Evolutionary conservation across 2,888 invertebrate species (phyloP).

Genomic region (Autographa pulchrina): DNA sequence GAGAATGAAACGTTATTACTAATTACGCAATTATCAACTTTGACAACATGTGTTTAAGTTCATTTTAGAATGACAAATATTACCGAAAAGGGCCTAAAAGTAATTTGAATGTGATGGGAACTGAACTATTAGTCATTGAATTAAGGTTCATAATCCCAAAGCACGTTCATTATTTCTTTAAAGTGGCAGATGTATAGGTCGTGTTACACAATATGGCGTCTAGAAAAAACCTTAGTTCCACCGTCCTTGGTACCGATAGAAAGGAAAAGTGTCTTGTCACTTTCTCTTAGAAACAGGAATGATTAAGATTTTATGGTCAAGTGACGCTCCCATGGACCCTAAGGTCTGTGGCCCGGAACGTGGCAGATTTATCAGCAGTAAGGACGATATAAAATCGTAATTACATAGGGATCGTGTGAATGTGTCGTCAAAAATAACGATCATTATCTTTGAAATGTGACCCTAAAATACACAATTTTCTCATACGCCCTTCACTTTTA

Average conservation of each 20-base stretch:
- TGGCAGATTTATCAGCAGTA: slow-evolving; percentile 74
- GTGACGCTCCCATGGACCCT: slow-evolving; percentile 61
- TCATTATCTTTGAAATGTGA: background rate
- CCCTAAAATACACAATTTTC: background rate
- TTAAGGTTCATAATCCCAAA: too few relatives aligned
- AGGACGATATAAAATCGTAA: slow-evolving; percentile 47
- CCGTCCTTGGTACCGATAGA: slow-evolving; percentile 55
- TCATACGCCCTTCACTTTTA: background rate
- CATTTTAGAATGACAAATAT: too few relatives aligned
- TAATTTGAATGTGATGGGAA: too few relatives aligned
- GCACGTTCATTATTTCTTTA: too few relatives aligned
- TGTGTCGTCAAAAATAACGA: slow-evolving; percentile 1
- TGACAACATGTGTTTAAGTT: too few relatives aligned
- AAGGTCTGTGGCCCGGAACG: slow-evolving; percentile 71
- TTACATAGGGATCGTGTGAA: slow-evolving; percentile 57
- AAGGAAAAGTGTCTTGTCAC: slow-evolving; percentile 74
- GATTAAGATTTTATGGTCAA: slow-evolving; percentile 72
- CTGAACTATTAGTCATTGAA: too few relatives aligned
- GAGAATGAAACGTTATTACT: too few relatives aligned
- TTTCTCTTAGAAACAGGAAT: slow-evolving; percentile 72
- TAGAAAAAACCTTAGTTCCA: slow-evolving; percentile 16
- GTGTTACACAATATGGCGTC: slow-evolving; percentile 14
- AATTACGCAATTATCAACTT: too few relatives aligned
- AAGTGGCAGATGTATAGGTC: too few relatives aligned
- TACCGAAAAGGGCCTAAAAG: too few relatives aligned